Evolutionary conservation across 2,888 invertebrate species (phyloP), one percentile per base, ranked within the genome.

Genomic region (Orchesella flavescens): DNA sequence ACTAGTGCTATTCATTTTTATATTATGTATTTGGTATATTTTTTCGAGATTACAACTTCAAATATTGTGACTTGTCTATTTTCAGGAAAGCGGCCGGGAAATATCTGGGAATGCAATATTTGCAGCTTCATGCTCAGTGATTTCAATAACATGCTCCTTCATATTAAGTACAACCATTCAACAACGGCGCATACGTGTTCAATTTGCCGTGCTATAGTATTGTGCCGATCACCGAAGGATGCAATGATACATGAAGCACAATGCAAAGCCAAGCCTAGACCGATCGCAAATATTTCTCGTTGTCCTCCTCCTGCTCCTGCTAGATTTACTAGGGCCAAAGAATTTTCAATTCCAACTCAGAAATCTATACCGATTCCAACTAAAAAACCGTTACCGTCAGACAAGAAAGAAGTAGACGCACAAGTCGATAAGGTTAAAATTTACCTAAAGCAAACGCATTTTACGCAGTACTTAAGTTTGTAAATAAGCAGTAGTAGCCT

Each of bases 121-220:
- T 78, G 78, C 53, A 71, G 71, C 3, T 78, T 78, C 24, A 78
- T 78, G 78, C 34, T 78, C 43, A 53, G 71, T 15, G 71, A 71
- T 15, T 63, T 71, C 15, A 71, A 71, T 21, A 78, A 78, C 57
- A 78, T 78, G 78, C 24, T 71, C 13, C 63, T 78, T 5, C 78
- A 78, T 43, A 78, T 78, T 24, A 78, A 78, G 61, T 78, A 78
- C 43, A 78, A 78, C 43, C 78, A 78, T 17, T 71, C 78, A 15
- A 71, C 68, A 24, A 49, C 78, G 5, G 63, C 78, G 19, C 78
- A 78, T n/a, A 78, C 78, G 3, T 78, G 78, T 63, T 71, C 71
- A 9, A 53, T 63, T 63, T 78, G 78, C 24, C 57, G 78, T 1
- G 59, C 71, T 12, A 71, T 78, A 10, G 71, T 78, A 4, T n/a